Conservation (phyloP, 1,140 invertebrate genomes). For the Catajapyx aquilonaris region DNA sequence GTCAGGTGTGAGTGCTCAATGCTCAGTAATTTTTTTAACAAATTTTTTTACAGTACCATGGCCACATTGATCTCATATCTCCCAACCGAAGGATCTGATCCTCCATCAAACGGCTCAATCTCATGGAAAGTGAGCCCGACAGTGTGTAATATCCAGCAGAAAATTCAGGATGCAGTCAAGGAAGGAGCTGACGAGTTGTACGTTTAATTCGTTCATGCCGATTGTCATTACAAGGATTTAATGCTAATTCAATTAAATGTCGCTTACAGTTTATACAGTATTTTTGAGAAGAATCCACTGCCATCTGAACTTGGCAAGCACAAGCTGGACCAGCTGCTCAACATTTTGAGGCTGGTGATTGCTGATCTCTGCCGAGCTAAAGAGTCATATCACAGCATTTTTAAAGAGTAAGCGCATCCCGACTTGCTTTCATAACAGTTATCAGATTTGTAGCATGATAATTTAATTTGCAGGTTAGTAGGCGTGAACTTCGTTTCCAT, state of each 20-base stretch:
- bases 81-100: no score
- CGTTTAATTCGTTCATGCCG: constrained; percentile 6
- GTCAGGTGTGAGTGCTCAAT: no score
- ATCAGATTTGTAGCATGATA: neutral
- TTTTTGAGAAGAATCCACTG: constrained; percentile 19
- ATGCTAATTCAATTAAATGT: constrained; percentile 1
- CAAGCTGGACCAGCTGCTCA: constrained; percentile 47
- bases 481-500: constrained; percentile 22
- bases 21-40: no score
- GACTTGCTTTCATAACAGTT: neutral
- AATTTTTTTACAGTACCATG: no score
- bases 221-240: neutral
- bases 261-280: neutral
- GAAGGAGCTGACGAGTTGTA: constrained; percentile 51
- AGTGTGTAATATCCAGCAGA: no score
- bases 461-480: constrained; percentile 17
- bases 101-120: no score
- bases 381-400: constrained; percentile 61
- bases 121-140: no score
- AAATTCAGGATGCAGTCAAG: no score
- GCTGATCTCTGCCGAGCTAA: constrained; percentile 58
- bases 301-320: constrained; percentile 26
- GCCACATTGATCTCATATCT: no score
- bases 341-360: constrained; percentile 57
- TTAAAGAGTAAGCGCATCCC: constrained; percentile 38